Evolutionary conservation across 2,888 invertebrate species (phyloP).

Genomic region (Chymomyza caudatula): DNA sequence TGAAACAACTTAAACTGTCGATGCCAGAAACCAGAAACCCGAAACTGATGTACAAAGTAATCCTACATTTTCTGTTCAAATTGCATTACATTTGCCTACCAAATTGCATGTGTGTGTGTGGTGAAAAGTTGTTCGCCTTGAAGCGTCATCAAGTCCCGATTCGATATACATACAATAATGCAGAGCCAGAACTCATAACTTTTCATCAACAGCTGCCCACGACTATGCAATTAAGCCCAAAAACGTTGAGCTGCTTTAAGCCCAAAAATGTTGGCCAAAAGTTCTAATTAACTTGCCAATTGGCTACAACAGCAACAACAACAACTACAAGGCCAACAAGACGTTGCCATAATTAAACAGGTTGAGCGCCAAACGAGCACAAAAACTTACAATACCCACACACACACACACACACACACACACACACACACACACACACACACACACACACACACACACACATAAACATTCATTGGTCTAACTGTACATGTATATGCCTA

Average conservation of each 20-base stretch:
- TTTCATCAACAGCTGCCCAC: neutral
- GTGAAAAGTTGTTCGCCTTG: neutral
- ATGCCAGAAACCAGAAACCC: neutral
- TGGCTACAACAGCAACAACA: constrained; percentile 32
- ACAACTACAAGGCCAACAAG: constrained; percentile 6
- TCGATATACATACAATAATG: neutral
- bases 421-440: too few species aligned
- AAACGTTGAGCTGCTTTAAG: constrained; percentile 44
- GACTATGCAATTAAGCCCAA: constrained; percentile 47
- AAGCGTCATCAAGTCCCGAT: neutral
- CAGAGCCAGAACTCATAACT: neutral
- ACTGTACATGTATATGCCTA: too few species aligned
- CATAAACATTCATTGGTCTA: too few species aligned
- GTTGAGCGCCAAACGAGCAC: constrained; percentile 1
- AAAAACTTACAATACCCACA: neutral
- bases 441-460: neutral
- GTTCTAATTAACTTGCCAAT: constrained; percentile 59
- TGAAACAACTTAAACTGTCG: too few species aligned
- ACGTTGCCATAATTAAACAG: constrained; percentile 42
- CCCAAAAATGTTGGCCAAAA: constrained; percentile 28
- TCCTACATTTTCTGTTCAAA: neutral
- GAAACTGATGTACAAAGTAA: neutral
- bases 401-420: too few species aligned
- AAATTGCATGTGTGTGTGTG: neutral
- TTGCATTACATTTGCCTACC: neutral